phyloP scores from a whole-genome alignment of 2,888 invertebrate species.

The Mythimna impura region DNA sequence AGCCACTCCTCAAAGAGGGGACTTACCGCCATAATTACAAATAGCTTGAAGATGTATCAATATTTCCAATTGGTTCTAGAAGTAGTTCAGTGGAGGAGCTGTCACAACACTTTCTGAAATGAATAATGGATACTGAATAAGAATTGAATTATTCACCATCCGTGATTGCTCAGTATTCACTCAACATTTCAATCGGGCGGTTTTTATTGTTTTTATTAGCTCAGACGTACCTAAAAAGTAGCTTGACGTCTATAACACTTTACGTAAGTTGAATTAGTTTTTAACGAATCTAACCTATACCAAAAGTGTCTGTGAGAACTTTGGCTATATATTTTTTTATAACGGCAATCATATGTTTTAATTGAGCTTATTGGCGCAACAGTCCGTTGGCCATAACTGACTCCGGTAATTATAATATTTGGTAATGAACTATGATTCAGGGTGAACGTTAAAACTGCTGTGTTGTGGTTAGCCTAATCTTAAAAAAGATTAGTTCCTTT shows the following conservation, averaged over 20 bases:
- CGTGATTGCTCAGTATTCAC: background rate
- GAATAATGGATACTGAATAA: no score
- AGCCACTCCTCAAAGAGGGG: no score
- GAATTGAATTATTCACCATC: background rate
- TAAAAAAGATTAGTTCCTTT: no score
- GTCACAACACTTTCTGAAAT: no score
- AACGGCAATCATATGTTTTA: background rate
- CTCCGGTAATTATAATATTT: background rate
- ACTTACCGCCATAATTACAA: no score
- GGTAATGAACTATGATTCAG: background rate
- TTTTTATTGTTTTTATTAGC: background rate
- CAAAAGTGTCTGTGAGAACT: background rate
- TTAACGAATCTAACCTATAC: background rate
- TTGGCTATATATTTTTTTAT: background rate
- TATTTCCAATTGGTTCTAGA: no score
- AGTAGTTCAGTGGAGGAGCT: no score
- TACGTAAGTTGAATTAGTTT: constrained; percentile 7
- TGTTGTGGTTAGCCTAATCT: no score
- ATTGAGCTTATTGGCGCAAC: background rate
- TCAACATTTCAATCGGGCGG: background rate
- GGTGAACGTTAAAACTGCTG: background rate
- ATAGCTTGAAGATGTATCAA: no score
- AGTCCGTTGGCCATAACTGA: background rate
- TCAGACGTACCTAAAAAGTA: constrained; percentile 1
- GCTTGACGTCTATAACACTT: background rate